Evolutionary conservation across 2,797 vertebrate genomes (phyloP).

Genomic region (Acrossocheilus fasciatus): DNA sequence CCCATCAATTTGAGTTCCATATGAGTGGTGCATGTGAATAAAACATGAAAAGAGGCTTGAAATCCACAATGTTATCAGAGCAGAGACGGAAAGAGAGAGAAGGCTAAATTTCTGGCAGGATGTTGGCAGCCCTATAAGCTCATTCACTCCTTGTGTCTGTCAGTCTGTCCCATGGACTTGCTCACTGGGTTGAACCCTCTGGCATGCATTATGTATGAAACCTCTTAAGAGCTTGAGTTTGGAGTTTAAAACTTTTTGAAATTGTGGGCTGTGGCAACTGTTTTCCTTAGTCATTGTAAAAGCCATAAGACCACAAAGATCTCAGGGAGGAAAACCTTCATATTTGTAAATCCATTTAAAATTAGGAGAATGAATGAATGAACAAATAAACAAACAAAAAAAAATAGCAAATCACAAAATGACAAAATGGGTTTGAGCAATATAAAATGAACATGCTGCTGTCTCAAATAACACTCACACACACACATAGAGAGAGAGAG

Average conservation of each 20-base stretch:
- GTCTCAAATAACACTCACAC: neutral
- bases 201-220: slow-evolving; percentile 44
- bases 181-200: slow-evolving; percentile 46
- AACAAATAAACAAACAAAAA: neutral
- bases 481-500: neutral
- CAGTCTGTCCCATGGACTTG: slow-evolving; percentile 47
- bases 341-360: neutral
- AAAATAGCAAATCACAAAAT: neutral
- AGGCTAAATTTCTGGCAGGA: slow-evolving; percentile 28
- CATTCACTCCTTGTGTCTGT: slow-evolving; percentile 76
- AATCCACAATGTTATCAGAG: slow-evolving; percentile 69
- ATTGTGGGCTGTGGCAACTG: neutral
- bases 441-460: neutral
- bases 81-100: slow-evolving; percentile 50
- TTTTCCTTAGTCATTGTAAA: slow-evolving; percentile 1
- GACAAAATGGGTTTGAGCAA: neutral
- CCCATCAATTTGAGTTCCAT: slow-evolving; percentile 70
- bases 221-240: slow-evolving; percentile 32
- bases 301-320: neutral
- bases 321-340: too few relatives aligned
- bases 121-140: slow-evolving; percentile 56
- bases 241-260: slow-evolving; percentile 29
- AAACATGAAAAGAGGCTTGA: slow-evolving; percentile 78
- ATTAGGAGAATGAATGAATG: neutral
- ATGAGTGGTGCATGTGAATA: slow-evolving; percentile 77